phyloP scores from a whole-genome alignment of 2,797 vertebrate species.

The Poecilia velifera region DNA sequence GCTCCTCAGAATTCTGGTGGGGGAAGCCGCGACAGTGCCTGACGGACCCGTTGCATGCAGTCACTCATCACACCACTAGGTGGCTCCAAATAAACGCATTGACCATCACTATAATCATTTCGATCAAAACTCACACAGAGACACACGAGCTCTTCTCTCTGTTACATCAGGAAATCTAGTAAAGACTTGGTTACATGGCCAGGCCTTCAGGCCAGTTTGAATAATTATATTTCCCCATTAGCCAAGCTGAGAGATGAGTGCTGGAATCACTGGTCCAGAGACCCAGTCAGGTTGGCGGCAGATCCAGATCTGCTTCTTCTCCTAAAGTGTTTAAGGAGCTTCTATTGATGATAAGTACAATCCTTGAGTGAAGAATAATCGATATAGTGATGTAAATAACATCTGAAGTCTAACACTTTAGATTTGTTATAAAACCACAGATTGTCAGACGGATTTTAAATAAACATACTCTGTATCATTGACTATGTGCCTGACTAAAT shows the following conservation, averaged over 20 bases:
- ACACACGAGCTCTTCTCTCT: too few relatives aligned
- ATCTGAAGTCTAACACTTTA: neutral
- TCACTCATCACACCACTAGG: too few relatives aligned
- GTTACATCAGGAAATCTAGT: too few relatives aligned
- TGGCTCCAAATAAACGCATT: too few relatives aligned
- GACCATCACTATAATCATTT: too few relatives aligned
- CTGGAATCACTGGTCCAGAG: neutral
- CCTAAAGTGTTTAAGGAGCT: neutral
- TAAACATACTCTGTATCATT: neutral
- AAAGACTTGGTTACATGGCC: neutral
- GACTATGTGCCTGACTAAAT: neutral
- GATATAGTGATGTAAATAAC: neutral
- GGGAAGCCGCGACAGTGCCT: too few relatives aligned
- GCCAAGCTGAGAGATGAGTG: neutral
- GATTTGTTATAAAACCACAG: neutral
- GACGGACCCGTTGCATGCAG: too few relatives aligned
- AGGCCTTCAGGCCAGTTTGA: neutral
- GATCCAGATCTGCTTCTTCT: neutral
- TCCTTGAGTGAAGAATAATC: neutral
- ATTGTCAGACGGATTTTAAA: neutral
- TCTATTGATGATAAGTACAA: neutral
- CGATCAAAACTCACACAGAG: too few relatives aligned
- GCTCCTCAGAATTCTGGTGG: too few relatives aligned
- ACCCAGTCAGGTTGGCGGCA: neutral
- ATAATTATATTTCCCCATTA: neutral